phyloP scores from a whole-genome alignment of 2,888 invertebrate species.

The Icerya purchasi region DNA sequence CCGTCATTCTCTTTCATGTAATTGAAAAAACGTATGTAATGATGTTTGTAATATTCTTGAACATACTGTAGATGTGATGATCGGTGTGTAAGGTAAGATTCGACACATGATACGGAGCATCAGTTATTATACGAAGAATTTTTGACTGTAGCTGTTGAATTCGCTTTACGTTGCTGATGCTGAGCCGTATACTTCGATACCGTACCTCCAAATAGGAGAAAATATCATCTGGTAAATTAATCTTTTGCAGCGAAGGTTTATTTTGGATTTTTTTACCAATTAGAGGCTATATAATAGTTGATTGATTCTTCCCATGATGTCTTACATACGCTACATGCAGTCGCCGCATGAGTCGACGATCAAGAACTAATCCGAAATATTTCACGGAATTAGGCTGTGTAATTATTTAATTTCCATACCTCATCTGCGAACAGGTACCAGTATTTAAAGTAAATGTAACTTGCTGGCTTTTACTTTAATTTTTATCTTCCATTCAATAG shows the following conservation, averaged over 20 bases:
- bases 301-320: neutral
- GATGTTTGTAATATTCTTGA: too few species aligned
- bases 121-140: too few species aligned
- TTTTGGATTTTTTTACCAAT: neutral
- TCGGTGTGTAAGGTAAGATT: too few species aligned
- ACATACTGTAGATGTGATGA: too few species aligned
- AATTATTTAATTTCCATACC: neutral
- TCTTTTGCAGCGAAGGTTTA: neutral
- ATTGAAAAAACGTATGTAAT: too few species aligned
- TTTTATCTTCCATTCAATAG: neutral
- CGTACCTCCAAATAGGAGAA: too few species aligned
- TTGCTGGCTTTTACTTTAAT: neutral
- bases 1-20: too few species aligned
- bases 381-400: neutral
- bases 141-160: too few species aligned
- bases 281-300: neutral
- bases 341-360: neutral
- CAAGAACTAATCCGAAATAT: neutral
- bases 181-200: too few species aligned
- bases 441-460: neutral
- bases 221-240: neutral
- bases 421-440: neutral
- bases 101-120: too few species aligned
- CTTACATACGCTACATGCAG: neutral
- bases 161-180: too few species aligned